phyloP scores from a whole-genome alignment of 2,888 invertebrate species.

The Cantharis lateralis region DNA sequence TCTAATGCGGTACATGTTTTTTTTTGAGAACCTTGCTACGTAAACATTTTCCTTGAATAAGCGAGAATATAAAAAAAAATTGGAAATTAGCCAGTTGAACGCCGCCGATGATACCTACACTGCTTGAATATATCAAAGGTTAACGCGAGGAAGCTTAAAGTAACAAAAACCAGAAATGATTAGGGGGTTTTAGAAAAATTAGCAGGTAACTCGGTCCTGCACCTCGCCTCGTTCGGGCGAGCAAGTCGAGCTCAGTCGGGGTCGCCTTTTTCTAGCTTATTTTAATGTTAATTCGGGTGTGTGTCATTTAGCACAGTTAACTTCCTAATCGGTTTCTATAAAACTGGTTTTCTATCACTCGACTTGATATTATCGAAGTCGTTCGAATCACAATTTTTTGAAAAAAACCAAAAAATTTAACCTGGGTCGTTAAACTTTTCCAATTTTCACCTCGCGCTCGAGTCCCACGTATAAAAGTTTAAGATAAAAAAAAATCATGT shows the following conservation, averaged over 20 bases:
- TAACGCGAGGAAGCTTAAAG: background rate
- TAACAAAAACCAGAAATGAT: background rate
- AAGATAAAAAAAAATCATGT: background rate
- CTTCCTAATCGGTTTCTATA: background rate
- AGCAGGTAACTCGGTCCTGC: background rate
- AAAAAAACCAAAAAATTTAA: background rate
- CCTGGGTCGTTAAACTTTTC: background rate
- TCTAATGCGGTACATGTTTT: background rate
- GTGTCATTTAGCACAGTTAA: background rate
- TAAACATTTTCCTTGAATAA: background rate
- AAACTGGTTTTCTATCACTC: background rate
- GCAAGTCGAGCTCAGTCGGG: background rate
- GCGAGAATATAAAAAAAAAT: background rate
- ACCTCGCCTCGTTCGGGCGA: background rate
- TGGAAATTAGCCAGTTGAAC: background rate
- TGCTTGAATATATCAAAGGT: background rate
- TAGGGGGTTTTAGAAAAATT: background rate
- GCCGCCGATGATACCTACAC: background rate
- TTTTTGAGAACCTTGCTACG: background rate
- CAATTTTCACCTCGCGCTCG: background rate
- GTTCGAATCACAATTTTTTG: background rate
- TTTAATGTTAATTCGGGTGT: background rate
- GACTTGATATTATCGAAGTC: background rate
- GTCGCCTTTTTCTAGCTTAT: background rate
- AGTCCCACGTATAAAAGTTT: background rate